Conservation (phyloP, 2,113 vertebrate genomes). For the Heterochromis multidens region DNA sequence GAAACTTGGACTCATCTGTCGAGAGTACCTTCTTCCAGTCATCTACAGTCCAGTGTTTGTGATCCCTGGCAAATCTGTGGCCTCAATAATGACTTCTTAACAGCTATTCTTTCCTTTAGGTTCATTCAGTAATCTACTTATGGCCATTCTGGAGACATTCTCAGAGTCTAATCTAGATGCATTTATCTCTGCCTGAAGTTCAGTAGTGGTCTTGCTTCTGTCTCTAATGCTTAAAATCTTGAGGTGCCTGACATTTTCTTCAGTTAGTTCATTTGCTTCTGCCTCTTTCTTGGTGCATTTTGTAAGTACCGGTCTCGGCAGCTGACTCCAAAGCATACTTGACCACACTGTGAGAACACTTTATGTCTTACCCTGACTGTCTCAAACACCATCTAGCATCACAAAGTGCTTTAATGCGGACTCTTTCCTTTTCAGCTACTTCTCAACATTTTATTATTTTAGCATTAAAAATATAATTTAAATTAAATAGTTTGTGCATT, state of each 20-base stretch:
- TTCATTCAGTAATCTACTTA: too few species aligned
- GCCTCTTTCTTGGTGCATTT: not conserved
- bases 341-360: not conserved
- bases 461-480: not conserved
- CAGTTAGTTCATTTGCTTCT: too few species aligned
- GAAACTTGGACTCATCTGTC: not conserved
- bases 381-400: not conserved
- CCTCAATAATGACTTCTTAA: too few species aligned
- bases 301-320: not conserved
- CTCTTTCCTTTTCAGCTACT: not conserved
- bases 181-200: too few species aligned
- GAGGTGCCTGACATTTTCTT: too few species aligned
- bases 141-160: too few species aligned
- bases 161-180: too few species aligned
- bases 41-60: not conserved
- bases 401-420: not conserved
- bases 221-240: too few species aligned
- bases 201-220: too few species aligned
- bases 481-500: not conserved
- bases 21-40: not conserved
- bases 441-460: not conserved
- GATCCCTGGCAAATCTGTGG: too few species aligned
- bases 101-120: too few species aligned
- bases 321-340: not conserved
- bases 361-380: not conserved